A percentile compares a stretch with the other conserved stretches of the same genome.
Conservation (phyloP, 2,888 invertebrate genomes). For the Agrochola lota region DNA sequence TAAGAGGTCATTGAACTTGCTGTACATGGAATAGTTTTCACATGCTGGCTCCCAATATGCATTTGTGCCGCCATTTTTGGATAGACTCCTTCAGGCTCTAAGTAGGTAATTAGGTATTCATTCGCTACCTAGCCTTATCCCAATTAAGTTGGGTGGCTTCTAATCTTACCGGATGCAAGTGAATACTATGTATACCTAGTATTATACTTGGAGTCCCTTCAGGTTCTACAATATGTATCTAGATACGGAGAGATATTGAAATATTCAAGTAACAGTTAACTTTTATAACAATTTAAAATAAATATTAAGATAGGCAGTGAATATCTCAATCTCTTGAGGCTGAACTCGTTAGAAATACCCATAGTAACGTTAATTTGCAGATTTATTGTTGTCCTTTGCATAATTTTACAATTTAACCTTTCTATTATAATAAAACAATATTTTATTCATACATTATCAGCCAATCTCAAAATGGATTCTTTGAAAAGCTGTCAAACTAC, state of each 20-base stretch:
- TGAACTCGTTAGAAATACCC: conserved; percentile 1
- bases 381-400: conserved; percentile 50
- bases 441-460: conserved; percentile 44
- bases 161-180: background rate
- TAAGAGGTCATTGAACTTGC: conserved; percentile 15
- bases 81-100: background rate
- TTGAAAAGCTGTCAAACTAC: conserved; percentile 2
- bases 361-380: background rate
- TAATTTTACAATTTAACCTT: conserved; percentile 47
- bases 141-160: background rate
- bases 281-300: background rate
- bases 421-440: conserved; percentile 15
- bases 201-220: background rate
- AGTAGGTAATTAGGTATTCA: background rate
- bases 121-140: background rate
- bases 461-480: conserved; percentile 33
- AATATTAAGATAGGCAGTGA: conserved; percentile 1
- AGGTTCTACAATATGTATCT: background rate
- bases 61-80: background rate
- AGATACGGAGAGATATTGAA: background rate
- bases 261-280: background rate
- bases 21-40: background rate
- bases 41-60: background rate
- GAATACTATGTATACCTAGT: background rate
- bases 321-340: background rate